phyloP scores from a whole-genome alignment of 2,888 invertebrate species.

The Sphaerophoria rueppellii region DNA sequence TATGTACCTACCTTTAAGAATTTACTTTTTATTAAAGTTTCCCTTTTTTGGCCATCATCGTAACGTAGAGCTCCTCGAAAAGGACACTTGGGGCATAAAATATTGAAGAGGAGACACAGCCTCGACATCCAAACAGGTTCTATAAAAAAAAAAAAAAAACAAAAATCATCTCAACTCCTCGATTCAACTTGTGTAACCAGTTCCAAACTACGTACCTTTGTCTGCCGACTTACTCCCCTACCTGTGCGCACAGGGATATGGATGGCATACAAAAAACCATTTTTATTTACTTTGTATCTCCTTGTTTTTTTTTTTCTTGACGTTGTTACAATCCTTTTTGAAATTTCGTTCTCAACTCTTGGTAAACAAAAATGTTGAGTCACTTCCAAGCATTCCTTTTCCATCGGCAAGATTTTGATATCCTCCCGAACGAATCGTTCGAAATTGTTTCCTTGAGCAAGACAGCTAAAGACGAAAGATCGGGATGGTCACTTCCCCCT shows the following conservation, averaged over 20 bases:
- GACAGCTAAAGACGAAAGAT: constrained; percentile 41
- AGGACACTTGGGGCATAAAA: constrained; percentile 63
- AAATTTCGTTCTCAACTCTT: constrained; percentile 45
- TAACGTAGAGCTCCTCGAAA: constrained; percentile 49
- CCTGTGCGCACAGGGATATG: constrained; percentile 61
- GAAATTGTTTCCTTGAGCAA: constrained; percentile 59
- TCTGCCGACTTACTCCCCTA: constrained; percentile 11
- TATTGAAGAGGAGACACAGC: not conserved
- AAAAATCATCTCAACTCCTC: constrained; percentile 52
- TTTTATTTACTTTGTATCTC: constrained; percentile 67
- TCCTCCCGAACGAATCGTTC: constrained; percentile 55
- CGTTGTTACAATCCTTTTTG: constrained; percentile 63
- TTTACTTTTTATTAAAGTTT: constrained; percentile 15
- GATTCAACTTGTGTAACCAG: constrained; percentile 65
- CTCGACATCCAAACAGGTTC: constrained; percentile 65
- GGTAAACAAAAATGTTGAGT: constrained; percentile 48
- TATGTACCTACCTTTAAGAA: constrained; percentile 1
- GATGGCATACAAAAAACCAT: constrained; percentile 40
- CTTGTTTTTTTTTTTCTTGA: not conserved
- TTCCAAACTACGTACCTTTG: constrained; percentile 26
- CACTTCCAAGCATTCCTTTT: constrained; percentile 52
- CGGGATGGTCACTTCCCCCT: not conserved
- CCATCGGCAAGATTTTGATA: constrained; percentile 44
- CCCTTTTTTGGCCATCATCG: not conserved
- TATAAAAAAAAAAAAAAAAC: constrained; percentile 1